Percentiles rank a stretch among this genome's conserved stretches.
These are phyloP conservation scores for Lasius platythorax DNA, from an alignment of 2,888 invertebrate genomes.

Conservation along the genomic window DNA sequence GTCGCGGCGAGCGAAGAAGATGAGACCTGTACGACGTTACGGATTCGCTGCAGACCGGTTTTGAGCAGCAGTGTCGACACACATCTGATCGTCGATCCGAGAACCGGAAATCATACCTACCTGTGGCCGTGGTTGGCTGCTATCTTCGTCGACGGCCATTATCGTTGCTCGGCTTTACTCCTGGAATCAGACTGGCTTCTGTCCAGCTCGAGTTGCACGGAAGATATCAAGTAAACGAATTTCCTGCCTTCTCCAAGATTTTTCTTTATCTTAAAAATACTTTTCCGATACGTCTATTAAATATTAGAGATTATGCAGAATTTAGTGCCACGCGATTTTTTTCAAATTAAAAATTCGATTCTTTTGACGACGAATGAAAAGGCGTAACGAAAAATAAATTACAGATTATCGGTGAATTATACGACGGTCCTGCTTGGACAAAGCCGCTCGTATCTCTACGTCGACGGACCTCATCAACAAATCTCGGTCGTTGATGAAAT, in stretches of 20 bases:
- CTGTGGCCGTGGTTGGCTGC: constrained; percentile 92
- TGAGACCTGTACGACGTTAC: constrained; percentile 75
- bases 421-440: constrained; percentile 90
- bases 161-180: constrained; percentile 90
- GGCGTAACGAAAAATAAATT: constrained; percentile 23
- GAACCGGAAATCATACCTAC: constrained; percentile 78
- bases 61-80: constrained; percentile 62
- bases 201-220: constrained; percentile 86
- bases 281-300: not conserved
- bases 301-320: not conserved
- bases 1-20: constrained; percentile 37
- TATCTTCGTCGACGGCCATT: constrained; percentile 90
- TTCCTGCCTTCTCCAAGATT: not conserved
- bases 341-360: not conserved
- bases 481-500: constrained; percentile 89
- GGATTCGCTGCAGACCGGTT: constrained; percentile 77
- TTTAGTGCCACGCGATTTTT: not conserved
- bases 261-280: not conserved
- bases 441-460: constrained; percentile 87
- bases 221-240: constrained; percentile 85
- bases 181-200: constrained; percentile 90
- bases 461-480: constrained; percentile 91
- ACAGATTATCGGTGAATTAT: constrained; percentile 88
- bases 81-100: constrained; percentile 65
- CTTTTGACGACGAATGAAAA: not conserved